These are phyloP conservation scores for Drosophila nr. perissopoda DNA, from an alignment of 2,888 invertebrate genomes.

Conservation along the genomic window DNA sequence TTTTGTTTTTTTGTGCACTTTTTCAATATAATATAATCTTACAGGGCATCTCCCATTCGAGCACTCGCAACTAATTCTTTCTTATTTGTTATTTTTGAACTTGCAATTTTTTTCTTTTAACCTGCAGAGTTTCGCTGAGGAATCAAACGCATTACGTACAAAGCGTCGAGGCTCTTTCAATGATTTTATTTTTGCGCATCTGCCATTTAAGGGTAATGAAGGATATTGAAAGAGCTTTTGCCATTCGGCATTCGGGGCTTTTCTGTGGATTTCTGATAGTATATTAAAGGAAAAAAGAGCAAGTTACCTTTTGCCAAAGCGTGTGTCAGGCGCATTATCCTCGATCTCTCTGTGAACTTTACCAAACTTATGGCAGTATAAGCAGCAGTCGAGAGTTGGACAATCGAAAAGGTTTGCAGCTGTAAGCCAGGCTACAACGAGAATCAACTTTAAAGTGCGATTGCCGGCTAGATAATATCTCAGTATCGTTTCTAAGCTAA, in stretches of 20 bases:
- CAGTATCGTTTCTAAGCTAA: neutral
- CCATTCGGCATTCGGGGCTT: conserved; percentile 31
- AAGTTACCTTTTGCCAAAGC: conserved; percentile 5
- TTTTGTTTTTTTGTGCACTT: neutral
- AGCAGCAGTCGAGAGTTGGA: conserved; percentile 11
- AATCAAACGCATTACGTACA: conserved; percentile 78
- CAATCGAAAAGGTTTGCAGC: conserved; percentile 15
- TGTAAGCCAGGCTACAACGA: neutral
- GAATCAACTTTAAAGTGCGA: neutral
- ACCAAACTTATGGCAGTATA: conserved; percentile 39
- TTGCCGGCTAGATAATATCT: conserved; percentile 1
- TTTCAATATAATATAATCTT: neutral
- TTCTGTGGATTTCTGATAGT: conserved; percentile 56
- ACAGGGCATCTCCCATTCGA: neutral
- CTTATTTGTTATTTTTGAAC: conserved; percentile 8
- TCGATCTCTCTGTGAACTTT: conserved; percentile 49
- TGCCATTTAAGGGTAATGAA: conserved; percentile 72
- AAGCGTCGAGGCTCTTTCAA: conserved; percentile 71
- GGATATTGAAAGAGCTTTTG: conserved; percentile 77
- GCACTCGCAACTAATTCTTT: neutral
- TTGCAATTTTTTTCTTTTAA: conserved; percentile 22
- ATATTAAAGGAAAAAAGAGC: conserved; percentile 24
- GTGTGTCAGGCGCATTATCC: conserved; percentile 42
- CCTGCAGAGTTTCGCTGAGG: conserved; percentile 63
- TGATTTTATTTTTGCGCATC: conserved; percentile 79